Percentiles rank a stretch among this genome's conserved stretches.
Evolutionary conservation across 1,140 invertebrate genomes (phyloP).

Genomic region (Microplitis mediator): DNA sequence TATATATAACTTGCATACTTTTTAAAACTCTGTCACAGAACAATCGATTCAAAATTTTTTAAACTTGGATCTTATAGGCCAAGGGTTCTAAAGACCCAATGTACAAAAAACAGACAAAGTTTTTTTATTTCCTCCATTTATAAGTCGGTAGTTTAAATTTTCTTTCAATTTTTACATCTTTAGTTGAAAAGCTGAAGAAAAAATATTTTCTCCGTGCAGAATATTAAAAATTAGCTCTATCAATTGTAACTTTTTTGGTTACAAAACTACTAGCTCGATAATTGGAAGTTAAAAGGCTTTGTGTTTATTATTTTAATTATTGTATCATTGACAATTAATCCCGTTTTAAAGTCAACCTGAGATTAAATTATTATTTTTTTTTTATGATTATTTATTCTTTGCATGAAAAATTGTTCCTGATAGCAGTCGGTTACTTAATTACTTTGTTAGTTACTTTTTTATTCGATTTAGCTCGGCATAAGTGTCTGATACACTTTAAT

Average conservation of each 20-base stretch:
- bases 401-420: conserved; percentile 54
- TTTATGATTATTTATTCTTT: conserved; percentile 24
- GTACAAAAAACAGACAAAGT: not conserved
- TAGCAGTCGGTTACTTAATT: conserved; percentile 39
- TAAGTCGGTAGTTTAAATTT: not conserved
- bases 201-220: not conserved
- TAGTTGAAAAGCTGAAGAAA: not conserved
- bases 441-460: conserved; percentile 30
- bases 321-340: conserved; percentile 6
- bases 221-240: conserved; percentile 17
- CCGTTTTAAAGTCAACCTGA: not conserved
- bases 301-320: conserved; percentile 3
- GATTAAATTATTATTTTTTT: not conserved
- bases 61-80: conserved; percentile 15
- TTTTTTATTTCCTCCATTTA: not conserved
- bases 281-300: conserved; percentile 2
- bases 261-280: not conserved
- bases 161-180: not conserved
- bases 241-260: not conserved
- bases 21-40: conserved; percentile 4
- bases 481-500: conserved; percentile 39
- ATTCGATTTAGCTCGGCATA: conserved; percentile 38
- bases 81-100: conserved; percentile 2
- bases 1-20: conserved; percentile 20
- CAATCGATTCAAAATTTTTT: conserved; percentile 6